Base-by-base conservation (phyloP, 1,140 invertebrate species). In the Mamestra configurata region DNA sequence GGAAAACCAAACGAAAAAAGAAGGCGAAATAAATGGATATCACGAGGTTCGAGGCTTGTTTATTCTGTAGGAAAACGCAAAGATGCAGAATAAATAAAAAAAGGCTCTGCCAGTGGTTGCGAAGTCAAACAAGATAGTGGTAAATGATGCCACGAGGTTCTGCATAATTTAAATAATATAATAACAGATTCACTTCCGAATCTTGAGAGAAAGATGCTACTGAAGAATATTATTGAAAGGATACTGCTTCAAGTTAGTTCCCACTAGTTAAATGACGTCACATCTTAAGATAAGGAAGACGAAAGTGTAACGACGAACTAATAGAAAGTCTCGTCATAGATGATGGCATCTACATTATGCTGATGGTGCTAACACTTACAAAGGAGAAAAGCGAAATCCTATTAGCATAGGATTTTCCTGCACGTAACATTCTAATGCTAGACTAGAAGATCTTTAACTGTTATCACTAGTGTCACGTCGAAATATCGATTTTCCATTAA, bases 321-420 rank as follows among this genome's bases (percentile, higher is more conserved):
- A 59, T 46, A 43, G 64, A 43, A 46, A 46, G 37, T 46, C 10
- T 22, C 51, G 51, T 22, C 51, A 24, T 11, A 24, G 51, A 24
- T 46, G 64, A 46, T 68, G 37, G 13, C 40, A 27, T 68, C 64
- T 68, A 15, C 40, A 43, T 68, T 68, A 68, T 46, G 20, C 40
- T 46, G n/a, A 61, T 61, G 64, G 64, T 68, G 40, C 40, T 46
- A 68, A 68, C 64, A 68, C 37, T 68, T 68, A 46, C 64, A 46
- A 68, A 68, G 37, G 64, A 68, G 64, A 68, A 68, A 68, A 68
- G 64, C 37, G 40, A 46, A 68, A 68, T 24, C 13, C 40, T 68
- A 68, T 68, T 68, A 46, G 40, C 64, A 49, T 68, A 68, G 20
- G 64, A 46, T 27, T 68, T 68, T 68, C 64, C 64, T 46, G 13